phyloP scores from a whole-genome alignment of 2,797 vertebrate species.

The Loris lydekkerianus region DNA sequence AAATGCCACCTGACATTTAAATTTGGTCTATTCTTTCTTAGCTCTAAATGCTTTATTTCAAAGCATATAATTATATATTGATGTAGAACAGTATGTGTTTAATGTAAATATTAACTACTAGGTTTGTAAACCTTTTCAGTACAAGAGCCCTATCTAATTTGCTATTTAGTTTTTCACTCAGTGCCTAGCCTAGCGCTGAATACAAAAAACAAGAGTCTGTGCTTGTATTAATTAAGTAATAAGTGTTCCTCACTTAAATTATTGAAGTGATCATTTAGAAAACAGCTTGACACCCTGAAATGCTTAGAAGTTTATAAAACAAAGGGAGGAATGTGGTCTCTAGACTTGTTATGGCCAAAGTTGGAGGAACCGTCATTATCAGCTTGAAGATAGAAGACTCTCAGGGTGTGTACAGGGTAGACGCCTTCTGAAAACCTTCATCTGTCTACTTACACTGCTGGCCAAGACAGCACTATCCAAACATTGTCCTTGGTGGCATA shows the following conservation, averaged over 20 bases:
- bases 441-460: rapidly evolving
- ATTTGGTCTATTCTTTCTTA: neutral
- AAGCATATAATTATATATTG: neutral
- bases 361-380: neutral
- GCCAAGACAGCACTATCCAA: neutral
- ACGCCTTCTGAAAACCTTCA: neutral
- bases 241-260: neutral
- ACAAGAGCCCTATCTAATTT: neutral
- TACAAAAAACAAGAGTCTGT: neutral
- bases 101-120: neutral
- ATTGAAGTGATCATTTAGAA: neutral
- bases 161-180: neutral
- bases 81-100: neutral
- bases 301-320: neutral
- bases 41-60: neutral
- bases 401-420: rapidly evolving
- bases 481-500: neutral
- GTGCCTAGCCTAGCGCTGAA: neutral
- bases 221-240: neutral
- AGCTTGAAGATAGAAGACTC: neutral
- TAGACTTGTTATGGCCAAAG: neutral
- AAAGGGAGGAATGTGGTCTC: rapidly evolving
- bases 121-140: neutral
- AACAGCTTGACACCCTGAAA: neutral
- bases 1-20: neutral